phyloP scores from a whole-genome alignment of 2,888 invertebrate genomes.

The Diachrysia chrysitis region DNA sequence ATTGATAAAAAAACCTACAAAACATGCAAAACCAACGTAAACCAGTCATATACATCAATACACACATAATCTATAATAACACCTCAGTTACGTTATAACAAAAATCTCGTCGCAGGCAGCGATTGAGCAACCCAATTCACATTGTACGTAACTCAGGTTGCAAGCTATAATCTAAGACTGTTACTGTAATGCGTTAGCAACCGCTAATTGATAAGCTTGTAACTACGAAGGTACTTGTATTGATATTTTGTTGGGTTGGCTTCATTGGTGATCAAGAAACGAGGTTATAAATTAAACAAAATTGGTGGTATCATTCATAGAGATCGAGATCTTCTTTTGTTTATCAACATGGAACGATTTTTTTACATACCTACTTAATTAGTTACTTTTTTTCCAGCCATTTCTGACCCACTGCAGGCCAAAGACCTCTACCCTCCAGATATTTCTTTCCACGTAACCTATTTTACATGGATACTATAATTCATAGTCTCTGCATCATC shows the following conservation, averaged over 20 bases:
- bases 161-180: constrained; percentile 52
- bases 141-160: constrained; percentile 53
- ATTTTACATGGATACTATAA: too few relatives aligned
- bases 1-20: neutral
- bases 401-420: too few relatives aligned
- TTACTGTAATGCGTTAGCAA: constrained; percentile 59
- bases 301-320: too few relatives aligned
- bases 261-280: neutral
- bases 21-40: neutral
- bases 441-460: too few relatives aligned
- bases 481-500: too few relatives aligned
- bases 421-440: too few relatives aligned
- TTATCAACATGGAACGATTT: too few relatives aligned
- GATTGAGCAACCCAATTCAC: constrained; percentile 57
- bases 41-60: constrained; percentile 17
- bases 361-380: too few relatives aligned
- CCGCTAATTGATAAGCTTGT: constrained; percentile 53
- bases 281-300: too few relatives aligned
- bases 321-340: too few relatives aligned
- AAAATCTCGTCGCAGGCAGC: constrained; percentile 33
- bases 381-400: too few relatives aligned
- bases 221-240: constrained; percentile 14
- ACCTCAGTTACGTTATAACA: constrained; percentile 27
- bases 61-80: constrained; percentile 14
- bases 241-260: constrained; percentile 11